phyloP scores from a whole-genome alignment of 2,888 invertebrate genomes.

The Phengaris alcon region DNA sequence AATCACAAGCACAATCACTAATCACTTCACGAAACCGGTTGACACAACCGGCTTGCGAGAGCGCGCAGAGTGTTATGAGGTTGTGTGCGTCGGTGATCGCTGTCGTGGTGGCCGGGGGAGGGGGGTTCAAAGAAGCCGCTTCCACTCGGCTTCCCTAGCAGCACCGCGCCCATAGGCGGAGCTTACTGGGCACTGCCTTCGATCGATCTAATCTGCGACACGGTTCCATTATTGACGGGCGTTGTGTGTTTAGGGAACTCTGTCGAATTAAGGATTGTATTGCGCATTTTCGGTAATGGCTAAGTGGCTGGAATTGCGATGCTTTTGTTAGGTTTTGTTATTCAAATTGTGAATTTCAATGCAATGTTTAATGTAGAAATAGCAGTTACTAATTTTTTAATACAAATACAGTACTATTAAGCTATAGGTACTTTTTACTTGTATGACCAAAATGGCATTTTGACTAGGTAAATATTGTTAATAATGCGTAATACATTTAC shows the following conservation, averaged over 20 bases:
- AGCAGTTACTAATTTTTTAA: background rate
- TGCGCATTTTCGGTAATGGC: slow-evolving; percentile 54
- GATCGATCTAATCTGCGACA: slow-evolving; percentile 60
- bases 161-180: slow-evolving; percentile 71
- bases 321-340: slow-evolving; percentile 61
- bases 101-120: slow-evolving; percentile 49
- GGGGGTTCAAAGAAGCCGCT: slow-evolving; percentile 73
- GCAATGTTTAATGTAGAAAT: background rate
- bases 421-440: background rate
- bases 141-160: slow-evolving; percentile 70
- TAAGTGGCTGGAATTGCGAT: slow-evolving; percentile 72
- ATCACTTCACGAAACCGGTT: slow-evolving; percentile 72
- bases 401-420: background rate
- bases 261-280: slow-evolving; percentile 48
- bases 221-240: slow-evolving; percentile 47
- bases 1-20: slow-evolving; percentile 61
- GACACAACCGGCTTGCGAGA: slow-evolving; percentile 75
- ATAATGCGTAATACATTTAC: no score
- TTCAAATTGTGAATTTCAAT: slow-evolving; percentile 1
- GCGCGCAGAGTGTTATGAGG: slow-evolving; percentile 75
- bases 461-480: no score
- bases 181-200: slow-evolving; percentile 72
- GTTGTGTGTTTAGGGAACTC: slow-evolving; percentile 43
- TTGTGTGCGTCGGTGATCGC: slow-evolving; percentile 72
- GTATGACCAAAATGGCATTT: no score